phyloP scores from a whole-genome alignment of 30 jellyfish, hydroid and myxozoan genomes.

The Cassiopea xamachana region DNA sequence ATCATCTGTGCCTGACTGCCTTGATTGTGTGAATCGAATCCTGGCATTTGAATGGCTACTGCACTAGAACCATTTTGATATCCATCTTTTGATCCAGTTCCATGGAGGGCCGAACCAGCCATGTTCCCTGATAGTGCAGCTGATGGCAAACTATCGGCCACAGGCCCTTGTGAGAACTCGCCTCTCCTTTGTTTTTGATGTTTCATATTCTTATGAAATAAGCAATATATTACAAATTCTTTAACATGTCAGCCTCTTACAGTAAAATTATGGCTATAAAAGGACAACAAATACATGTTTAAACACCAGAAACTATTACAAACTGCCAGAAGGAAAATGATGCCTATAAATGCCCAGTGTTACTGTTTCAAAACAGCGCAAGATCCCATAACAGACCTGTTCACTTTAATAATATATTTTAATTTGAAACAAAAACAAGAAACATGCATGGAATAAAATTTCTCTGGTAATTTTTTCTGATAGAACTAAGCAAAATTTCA shows the following conservation, averaged over 20 bases:
- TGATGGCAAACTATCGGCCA: constrained; percentile 91
- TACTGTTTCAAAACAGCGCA: no score
- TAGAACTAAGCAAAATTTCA: no score
- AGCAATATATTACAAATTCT: neutral
- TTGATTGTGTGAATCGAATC: constrained; percentile 41
- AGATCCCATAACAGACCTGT: no score
- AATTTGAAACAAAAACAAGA: no score
- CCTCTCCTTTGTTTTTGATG: constrained; percentile 95
- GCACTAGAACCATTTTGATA: constrained; percentile 39
- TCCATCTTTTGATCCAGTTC: constrained; percentile 26
- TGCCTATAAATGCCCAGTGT: no score
- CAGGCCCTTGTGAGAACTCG: constrained; percentile 96
- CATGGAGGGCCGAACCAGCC: constrained; percentile 75
- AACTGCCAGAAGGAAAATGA: no score
- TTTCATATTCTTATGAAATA: constrained; percentile 83
- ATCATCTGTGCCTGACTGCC: constrained; percentile 67
- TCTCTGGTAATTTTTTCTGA: no score
- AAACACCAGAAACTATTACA: no score
- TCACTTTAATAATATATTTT: no score
- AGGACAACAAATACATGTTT: no score
- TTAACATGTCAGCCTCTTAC: neutral
- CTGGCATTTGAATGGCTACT: constrained; percentile 90
- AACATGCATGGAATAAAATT: no score
- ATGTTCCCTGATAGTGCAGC: constrained; percentile 87
- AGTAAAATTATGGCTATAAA: no score